Evolutionary conservation across 2,113 vertebrate genomes (phyloP).

Genomic region (Cyanistes caeruleus): DNA sequence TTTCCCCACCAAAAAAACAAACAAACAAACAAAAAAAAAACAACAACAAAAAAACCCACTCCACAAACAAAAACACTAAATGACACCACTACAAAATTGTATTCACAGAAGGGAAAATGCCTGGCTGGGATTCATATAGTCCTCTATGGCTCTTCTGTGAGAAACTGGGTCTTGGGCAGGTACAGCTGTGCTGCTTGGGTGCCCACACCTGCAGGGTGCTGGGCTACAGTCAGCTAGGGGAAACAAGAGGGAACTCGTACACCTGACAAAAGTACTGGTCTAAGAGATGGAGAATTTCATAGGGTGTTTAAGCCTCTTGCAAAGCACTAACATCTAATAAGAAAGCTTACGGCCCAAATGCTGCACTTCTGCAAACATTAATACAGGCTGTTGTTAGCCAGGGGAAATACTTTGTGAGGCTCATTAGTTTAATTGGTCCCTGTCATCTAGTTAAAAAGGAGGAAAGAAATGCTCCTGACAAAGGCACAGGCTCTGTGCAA

Average conservation of each 20-base stretch:
- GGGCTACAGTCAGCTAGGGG: not conserved
- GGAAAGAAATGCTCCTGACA: constrained; percentile 54
- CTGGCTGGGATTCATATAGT: not conserved
- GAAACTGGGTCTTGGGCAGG: not conserved
- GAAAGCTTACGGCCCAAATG: not conserved
- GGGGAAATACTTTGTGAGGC: constrained; percentile 69
- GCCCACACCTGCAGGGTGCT: not conserved
- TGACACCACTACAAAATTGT: not conserved
- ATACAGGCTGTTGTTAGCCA: constrained; percentile 55
- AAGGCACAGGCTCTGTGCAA: constrained; percentile 49
- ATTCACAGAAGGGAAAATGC: not conserved
- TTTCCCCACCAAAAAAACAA: not conserved
- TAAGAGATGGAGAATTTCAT: not conserved
- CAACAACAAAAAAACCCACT: not conserved
- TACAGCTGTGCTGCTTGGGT: not conserved
- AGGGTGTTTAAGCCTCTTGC: not conserved
- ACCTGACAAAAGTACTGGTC: not conserved
- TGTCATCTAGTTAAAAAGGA: constrained; percentile 74
- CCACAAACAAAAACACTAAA: not conserved
- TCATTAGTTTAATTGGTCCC: constrained; percentile 79
- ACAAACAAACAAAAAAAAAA: not conserved
- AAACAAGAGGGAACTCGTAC: not conserved
- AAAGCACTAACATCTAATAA: not conserved
- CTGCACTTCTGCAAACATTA: constrained; percentile 54
- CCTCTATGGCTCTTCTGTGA: not conserved